A percentile compares a stretch with the other conserved stretches of the same genome.
Evolutionary conservation across 1,140 invertebrate species (phyloP).

Genomic region (Tribolium madens): DNA sequence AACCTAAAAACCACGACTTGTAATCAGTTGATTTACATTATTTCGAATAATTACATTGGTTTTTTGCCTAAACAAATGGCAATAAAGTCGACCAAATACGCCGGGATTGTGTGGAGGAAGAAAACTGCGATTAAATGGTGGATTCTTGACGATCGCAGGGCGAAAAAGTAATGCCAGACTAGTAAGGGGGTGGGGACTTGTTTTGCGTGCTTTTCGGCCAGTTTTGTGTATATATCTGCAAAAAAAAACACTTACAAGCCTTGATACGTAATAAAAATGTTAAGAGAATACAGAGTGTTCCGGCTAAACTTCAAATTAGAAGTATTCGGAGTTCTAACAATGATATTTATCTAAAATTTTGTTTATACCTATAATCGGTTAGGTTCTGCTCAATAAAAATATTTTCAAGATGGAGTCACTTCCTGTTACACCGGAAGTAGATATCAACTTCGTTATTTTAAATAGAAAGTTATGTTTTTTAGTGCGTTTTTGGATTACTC

Average conservation of each 20-base stretch:
- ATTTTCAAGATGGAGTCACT: too few relatives aligned
- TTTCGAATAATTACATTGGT: constrained; percentile 2
- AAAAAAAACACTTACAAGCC: constrained; percentile 25
- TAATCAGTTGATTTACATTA: background rate
- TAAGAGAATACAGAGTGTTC: too few relatives aligned
- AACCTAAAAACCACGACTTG: constrained; percentile 69
- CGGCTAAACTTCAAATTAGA: too few relatives aligned
- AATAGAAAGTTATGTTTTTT: too few relatives aligned
- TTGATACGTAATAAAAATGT: too few relatives aligned
- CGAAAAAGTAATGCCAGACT: constrained; percentile 25
- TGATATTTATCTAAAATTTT: too few relatives aligned
- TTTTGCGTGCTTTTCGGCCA: constrained; percentile 45
- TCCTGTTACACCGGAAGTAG: too few relatives aligned
- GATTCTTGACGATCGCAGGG: background rate
- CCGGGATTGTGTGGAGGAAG: constrained; percentile 34
- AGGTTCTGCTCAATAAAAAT: too few relatives aligned
- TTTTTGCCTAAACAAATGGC: constrained; percentile 43
- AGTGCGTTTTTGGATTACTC: too few relatives aligned
- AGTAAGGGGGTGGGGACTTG: constrained; percentile 47
- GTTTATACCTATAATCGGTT: too few relatives aligned
- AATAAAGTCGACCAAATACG: constrained; percentile 36
- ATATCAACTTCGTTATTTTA: too few relatives aligned
- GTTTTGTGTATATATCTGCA: constrained; percentile 49
- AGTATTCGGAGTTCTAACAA: too few relatives aligned
- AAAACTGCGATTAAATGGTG: constrained; percentile 14